These are phyloP conservation scores for Calameuta pallipes DNA, from an alignment of 2,888 invertebrate genomes.

Conservation along the genomic window DNA sequence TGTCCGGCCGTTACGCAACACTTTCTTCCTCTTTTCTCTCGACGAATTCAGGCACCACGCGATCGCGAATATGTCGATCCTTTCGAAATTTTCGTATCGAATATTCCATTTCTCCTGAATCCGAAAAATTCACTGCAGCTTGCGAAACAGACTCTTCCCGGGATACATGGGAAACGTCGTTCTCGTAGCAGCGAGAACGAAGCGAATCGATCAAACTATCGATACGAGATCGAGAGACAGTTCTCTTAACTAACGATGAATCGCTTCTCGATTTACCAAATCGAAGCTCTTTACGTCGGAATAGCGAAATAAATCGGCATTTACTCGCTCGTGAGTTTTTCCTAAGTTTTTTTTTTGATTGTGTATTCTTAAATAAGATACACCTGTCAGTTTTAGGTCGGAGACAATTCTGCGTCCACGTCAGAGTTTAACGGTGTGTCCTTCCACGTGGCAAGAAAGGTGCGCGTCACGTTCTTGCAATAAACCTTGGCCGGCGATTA, in stretches of 20 bases:
- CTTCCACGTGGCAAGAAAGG: slow-evolving; percentile 1
- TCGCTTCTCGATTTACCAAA: neutral
- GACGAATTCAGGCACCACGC: too few relatives aligned
- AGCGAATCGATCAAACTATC: neutral
- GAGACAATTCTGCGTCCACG: neutral
- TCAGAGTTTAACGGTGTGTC: neutral
- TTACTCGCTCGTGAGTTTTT: neutral
- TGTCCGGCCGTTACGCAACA: neutral
- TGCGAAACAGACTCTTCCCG: too few relatives aligned
- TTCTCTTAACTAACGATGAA: neutral
- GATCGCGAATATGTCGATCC: too few relatives aligned
- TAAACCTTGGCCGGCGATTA: slow-evolving; percentile 24
- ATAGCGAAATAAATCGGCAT: neutral
- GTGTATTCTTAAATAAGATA: neutral
- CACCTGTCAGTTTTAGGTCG: neutral
- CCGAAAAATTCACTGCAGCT: too few relatives aligned
- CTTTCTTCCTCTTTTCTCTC: neutral
- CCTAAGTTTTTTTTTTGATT: neutral
- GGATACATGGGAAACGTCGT: too few relatives aligned
- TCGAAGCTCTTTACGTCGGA: too few relatives aligned
- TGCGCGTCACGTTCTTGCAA: slow-evolving; percentile 11
- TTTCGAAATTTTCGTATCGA: too few relatives aligned
- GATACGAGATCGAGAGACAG: neutral
- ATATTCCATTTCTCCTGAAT: neutral
- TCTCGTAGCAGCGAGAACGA: neutral